Conservation (phyloP, 2,797 vertebrate genomes). For the Acanthurus lineatus region DNA sequence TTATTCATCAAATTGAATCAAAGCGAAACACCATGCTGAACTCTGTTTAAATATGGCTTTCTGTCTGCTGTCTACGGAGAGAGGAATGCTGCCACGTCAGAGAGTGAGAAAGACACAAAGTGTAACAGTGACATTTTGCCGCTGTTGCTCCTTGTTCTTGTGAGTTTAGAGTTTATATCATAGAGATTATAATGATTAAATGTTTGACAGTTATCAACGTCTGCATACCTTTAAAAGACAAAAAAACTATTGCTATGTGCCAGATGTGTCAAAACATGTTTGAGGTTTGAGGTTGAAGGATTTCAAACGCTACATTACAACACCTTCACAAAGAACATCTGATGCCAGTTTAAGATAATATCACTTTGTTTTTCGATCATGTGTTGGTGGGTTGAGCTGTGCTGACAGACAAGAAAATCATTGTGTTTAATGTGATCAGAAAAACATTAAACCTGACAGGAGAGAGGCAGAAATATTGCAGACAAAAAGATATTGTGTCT, state of each 20-base stretch:
- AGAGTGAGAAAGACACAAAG: too few relatives aligned
- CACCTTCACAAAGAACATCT: slow-evolving; percentile 38
- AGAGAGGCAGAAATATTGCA: background rate
- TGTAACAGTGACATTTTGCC: slow-evolving; percentile 10
- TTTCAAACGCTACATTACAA: slow-evolving; percentile 50
- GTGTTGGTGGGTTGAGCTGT: slow-evolving; percentile 41
- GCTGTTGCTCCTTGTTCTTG: background rate
- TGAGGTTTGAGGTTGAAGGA: slow-evolving; percentile 46
- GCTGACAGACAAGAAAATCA: slow-evolving; percentile 47
- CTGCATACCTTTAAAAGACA: slow-evolving; percentile 33
- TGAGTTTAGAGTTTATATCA: background rate
- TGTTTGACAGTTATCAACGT: slow-evolving; percentile 21
- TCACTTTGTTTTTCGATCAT: slow-evolving; percentile 19
- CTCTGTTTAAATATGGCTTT: background rate
- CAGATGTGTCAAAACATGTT: slow-evolving; percentile 60
- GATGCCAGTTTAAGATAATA: slow-evolving; percentile 52
- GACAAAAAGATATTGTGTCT: background rate
- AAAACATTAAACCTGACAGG: slow-evolving; percentile 23
- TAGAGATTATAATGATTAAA: slow-evolving; percentile 24
- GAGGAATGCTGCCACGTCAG: background rate
- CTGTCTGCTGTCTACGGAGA: background rate
- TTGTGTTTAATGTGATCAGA: slow-evolving; percentile 42
- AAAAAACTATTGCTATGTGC: slow-evolving; percentile 38
- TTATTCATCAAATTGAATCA: slow-evolving; percentile 13
- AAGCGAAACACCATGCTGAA: background rate